Base-by-base conservation (phyloP, 64 coral and sea anemone genomes). In the Acropora yongei region DNA sequence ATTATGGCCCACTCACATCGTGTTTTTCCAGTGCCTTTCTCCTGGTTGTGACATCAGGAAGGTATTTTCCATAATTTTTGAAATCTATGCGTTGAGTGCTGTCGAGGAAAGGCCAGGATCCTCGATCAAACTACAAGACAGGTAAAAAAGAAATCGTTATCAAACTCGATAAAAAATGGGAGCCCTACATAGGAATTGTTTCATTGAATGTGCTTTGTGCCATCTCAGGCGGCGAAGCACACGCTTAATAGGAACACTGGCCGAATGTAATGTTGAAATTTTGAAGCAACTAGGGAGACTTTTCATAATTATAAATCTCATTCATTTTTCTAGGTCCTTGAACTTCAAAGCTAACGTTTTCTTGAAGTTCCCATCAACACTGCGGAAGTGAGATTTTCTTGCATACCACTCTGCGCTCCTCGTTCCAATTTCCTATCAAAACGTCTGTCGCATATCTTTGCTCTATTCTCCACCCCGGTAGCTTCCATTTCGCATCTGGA, bases 391-490 rank as follows among this genome's bases (percentile, higher is more conserved):
- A 57, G 51, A n/a, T 12, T 20, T 42, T 60, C 3, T 44, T 4
- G 58, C 94, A n/a, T 94, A 99, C 97, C 78, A 94, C 96, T 61
- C 97, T 80, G 1, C 97, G 88, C 39, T 99, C 97, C 49, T 99
- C 97, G 67, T 92, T 96, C 97, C 97, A 99, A 44, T 99, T 99
- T 44, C 97, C 97, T 44, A 99, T 99, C 44, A 99, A 73, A 60
- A 99, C 97, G 91, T 91, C 93, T 17, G 88, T 96, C 7, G 82
- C 82, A 46, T 94, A 99, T 84, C 84, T 89, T 82, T 96, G 94
- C 78, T 99, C 97, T 88, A 99, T 99, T 95, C 91, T 93, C 97
- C 97, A 99, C 12, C 94, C 97, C 13, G 94, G 94, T 2, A 96
- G 83, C 65, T 85, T 95, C 97, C 97, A 99, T 85, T 99, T 99